Conservation (phyloP, 2,113 vertebrate genomes). For the Boleophthalmus pectinirostris region DNA sequence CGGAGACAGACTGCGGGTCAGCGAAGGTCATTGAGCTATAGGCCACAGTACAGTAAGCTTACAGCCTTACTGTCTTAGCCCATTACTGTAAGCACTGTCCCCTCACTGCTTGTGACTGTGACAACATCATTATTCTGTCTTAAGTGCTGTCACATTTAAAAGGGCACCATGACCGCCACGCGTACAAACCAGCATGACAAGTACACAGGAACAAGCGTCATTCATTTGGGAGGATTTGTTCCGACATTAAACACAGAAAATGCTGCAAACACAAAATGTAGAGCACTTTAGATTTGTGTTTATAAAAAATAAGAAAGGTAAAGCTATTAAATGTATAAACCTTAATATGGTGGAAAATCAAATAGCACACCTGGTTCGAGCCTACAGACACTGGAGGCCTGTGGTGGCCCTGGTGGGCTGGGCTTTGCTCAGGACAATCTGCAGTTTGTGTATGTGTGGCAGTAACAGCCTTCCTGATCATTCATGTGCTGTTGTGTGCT, state of each 20-base stretch:
- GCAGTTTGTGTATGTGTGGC: background rate
- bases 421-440: background rate
- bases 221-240: background rate
- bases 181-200: background rate
- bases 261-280: too few relatives aligned
- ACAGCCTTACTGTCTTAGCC: constrained; percentile 28
- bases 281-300: background rate
- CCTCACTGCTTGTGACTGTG: background rate
- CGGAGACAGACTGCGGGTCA: constrained; percentile 14
- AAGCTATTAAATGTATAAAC: background rate
- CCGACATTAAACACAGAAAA: background rate
- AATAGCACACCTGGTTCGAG: background rate
- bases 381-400: too few relatives aligned
- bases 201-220: background rate
- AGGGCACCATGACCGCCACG: background rate
- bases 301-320: background rate
- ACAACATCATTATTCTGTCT: background rate
- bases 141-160: constrained; percentile 8
- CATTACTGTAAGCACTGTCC: constrained; percentile 24
- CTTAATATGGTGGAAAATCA: background rate
- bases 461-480: background rate
- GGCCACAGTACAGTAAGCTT: constrained; percentile 24
- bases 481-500: background rate
- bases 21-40: constrained; percentile 47
- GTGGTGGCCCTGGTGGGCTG: background rate